Conservation (phyloP, 35 echinoderm and acorn worm genomes). For the Strongylocentrotus purpuratus region DNA sequence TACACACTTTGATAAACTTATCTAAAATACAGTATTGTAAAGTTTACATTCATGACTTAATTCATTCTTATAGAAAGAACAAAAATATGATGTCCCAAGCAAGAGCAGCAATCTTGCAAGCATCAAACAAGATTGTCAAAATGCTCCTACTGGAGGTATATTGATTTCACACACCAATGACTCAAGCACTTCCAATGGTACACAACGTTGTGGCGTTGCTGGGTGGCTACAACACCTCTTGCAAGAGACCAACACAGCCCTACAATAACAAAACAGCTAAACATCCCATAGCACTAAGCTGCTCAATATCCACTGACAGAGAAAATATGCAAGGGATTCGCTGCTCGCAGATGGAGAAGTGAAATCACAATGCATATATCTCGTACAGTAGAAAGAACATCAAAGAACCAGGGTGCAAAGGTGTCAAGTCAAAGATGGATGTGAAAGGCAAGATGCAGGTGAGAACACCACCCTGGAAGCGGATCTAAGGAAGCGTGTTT, state of each 20-base stretch:
- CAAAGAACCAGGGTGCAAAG: neutral
- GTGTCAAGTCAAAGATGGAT: neutral
- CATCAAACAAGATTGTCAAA: constrained; percentile 20
- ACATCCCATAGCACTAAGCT: neutral
- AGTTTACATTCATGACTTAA: too few species aligned
- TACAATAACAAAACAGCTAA: neutral
- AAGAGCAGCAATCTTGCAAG: constrained; percentile 42
- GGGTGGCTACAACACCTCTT: constrained; percentile 46
- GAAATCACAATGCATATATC: neutral
- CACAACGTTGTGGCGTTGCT: constrained; percentile 98
- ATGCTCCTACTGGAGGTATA: constrained; percentile 88
- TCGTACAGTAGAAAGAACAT: neutral
- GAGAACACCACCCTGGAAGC: constrained; percentile 71
- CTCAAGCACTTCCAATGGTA: constrained; percentile 98
- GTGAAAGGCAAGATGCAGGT: neutral
- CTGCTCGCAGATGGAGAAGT: too few species aligned
- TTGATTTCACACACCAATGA: constrained; percentile 99
- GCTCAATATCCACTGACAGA: neutral
- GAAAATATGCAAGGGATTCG: neutral
- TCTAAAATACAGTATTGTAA: too few species aligned
- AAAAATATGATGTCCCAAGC: constrained; percentile 35
- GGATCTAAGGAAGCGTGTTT: constrained; percentile 98
- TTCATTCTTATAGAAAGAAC: neutral
- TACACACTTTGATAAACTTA: too few species aligned
- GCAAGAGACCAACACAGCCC: neutral